Evolutionary conservation across 2,113 vertebrate genomes (phyloP).

Genomic region (Petroica traversi): DNA sequence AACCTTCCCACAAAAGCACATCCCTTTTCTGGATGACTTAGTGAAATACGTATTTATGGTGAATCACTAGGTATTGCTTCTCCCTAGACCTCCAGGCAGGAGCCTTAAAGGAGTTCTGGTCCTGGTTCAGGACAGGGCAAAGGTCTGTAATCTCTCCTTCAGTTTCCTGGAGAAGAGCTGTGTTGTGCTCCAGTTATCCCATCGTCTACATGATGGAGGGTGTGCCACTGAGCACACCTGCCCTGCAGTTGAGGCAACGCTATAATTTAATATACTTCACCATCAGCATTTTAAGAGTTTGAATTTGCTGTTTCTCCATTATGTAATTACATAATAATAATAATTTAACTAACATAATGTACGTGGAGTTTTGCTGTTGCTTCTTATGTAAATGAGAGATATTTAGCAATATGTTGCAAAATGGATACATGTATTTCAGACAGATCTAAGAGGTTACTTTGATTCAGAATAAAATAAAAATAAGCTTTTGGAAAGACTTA

Average conservation of each 20-base stretch:
- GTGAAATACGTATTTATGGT: accelerated
- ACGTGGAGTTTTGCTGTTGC: slow-evolving; percentile 4
- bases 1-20: not conserved
- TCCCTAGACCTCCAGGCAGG: not conserved
- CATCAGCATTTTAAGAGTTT: slow-evolving; percentile 35
- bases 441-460: slow-evolving; percentile 39
- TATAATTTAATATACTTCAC: slow-evolving; percentile 23
- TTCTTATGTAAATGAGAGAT: slow-evolving; percentile 38
- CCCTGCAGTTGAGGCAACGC: slow-evolving; percentile 11
- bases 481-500: not conserved
- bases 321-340: slow-evolving; percentile 30
- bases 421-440: slow-evolving; percentile 31
- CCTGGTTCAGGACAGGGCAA: not conserved
- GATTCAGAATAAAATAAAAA: slow-evolving; percentile 14
- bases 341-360: not conserved
- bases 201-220: not conserved
- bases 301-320: slow-evolving; percentile 41
- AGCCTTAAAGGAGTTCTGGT: not conserved
- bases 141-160: not conserved
- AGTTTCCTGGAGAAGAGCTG: not conserved
- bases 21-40: not conserved
- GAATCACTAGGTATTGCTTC: not conserved
- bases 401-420: slow-evolving; percentile 39
- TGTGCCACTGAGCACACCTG: not conserved
- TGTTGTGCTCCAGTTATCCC: not conserved